These are phyloP conservation scores for Mantis religiosa DNA, from an alignment of 2,888 invertebrate genomes.

Conservation along the genomic window DNA sequence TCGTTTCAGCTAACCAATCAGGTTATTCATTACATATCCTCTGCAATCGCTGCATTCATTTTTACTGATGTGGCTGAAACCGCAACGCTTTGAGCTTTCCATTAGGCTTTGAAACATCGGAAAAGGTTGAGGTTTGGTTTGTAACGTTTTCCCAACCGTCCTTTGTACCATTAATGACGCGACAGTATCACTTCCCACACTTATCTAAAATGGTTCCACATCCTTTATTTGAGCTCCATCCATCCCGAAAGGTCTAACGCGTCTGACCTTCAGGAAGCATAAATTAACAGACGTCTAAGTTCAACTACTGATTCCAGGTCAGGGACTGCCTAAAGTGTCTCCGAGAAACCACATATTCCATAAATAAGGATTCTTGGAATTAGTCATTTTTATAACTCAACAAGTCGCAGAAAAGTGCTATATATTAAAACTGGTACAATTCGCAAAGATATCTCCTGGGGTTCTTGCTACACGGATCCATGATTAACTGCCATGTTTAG, in stretches of 20 bases:
- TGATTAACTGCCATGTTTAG: too few species aligned
- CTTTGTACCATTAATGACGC: background rate
- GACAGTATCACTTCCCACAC: background rate
- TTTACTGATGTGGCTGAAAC: background rate
- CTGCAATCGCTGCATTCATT: too few species aligned
- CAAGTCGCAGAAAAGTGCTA: too few species aligned
- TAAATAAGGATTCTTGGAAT: too few species aligned
- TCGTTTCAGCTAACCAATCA: too few species aligned
- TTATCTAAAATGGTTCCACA: background rate
- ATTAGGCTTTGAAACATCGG: too few species aligned
- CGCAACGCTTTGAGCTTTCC: background rate
- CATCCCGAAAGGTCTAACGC: background rate
- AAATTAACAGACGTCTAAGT: background rate
- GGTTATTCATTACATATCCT: too few species aligned
- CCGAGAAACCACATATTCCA: background rate
- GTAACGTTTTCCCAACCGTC: background rate
- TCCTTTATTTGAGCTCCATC: background rate
- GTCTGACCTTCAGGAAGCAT: background rate
- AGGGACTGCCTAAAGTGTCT: background rate
- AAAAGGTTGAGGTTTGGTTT: background rate
- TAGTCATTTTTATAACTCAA: too few species aligned
- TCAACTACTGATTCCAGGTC: background rate
- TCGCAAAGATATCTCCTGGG: too few species aligned
- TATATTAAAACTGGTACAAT: too few species aligned
- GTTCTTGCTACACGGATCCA: too few species aligned